A percentile compares a stretch with the other conserved stretches of the same genome.
These are phyloP conservation scores for Coleophora deauratella DNA, from an alignment of 2,888 invertebrate species.

Conservation along the genomic window DNA sequence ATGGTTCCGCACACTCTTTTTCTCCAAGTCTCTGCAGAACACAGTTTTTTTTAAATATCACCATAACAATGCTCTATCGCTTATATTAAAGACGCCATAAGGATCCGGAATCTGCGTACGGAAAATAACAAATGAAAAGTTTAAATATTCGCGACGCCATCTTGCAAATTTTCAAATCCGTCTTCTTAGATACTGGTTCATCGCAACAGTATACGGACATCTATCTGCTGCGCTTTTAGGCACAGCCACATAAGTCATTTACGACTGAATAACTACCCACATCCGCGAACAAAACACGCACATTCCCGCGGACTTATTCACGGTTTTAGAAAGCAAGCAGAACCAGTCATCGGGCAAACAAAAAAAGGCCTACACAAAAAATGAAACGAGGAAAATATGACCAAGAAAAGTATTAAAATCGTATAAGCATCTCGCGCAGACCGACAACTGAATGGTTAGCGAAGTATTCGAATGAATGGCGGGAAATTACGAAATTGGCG, in stretches of 20 bases:
- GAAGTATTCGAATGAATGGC: constrained; percentile 16
- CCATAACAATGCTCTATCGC: too few species aligned
- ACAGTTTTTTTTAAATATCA: too few species aligned
- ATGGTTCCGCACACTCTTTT: too few species aligned
- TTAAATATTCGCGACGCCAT: too few species aligned
- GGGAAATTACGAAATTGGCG: constrained; percentile 29
- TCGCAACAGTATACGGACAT: too few species aligned
- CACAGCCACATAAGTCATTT: constrained; percentile 3
- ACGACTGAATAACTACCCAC: constrained; percentile 33
- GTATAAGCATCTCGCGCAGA: constrained; percentile 5
- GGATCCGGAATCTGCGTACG: too few species aligned
- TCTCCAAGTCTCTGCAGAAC: too few species aligned
- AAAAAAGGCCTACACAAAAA: constrained; percentile 44
- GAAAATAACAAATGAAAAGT: too few species aligned
- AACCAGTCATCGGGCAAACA: constrained; percentile 45
- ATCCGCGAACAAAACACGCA: constrained; percentile 63
- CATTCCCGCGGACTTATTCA: constrained; percentile 29
- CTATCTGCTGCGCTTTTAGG: too few species aligned
- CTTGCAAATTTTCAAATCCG: too few species aligned
- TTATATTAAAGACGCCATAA: too few species aligned
- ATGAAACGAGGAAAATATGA: constrained; percentile 24
- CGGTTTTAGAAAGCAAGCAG: constrained; percentile 64
- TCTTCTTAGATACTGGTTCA: too few species aligned
- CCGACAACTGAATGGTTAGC: constrained; percentile 11
- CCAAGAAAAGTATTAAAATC: constrained; percentile 21